These are phyloP conservation scores for Thryonomys swinderianus DNA, from an alignment of 2,113 vertebrate species.

Conservation along the genomic window DNA sequence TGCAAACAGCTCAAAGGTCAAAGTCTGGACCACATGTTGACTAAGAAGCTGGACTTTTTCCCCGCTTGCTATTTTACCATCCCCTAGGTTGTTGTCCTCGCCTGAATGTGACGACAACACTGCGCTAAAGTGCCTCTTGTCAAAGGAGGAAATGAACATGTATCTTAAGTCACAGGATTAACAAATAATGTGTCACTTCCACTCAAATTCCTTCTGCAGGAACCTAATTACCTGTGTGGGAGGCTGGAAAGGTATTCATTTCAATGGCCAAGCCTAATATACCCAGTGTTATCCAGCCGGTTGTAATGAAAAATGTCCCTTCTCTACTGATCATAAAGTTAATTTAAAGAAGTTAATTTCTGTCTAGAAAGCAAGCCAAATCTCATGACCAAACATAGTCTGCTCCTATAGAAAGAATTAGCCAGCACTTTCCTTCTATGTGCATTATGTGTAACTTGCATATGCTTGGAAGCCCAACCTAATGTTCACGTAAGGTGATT, in stretches of 20 bases:
- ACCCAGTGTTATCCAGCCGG: rapidly evolving
- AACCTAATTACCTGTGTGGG: neutral
- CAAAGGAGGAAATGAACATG: neutral
- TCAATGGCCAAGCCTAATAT: neutral
- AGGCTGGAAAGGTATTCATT: neutral
- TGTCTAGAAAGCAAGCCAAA: neutral
- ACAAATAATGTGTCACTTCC: neutral
- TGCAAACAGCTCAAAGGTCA: neutral
- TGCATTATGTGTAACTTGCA: neutral
- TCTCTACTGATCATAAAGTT: neutral
- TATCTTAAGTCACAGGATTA: neutral
- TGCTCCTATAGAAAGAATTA: neutral
- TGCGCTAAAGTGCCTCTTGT: neutral
- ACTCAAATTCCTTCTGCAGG: neutral
- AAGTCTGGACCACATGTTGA: neutral
- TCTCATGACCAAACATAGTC: neutral
- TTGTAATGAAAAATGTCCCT: neutral
- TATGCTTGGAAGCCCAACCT: neutral
- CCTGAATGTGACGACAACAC: neutral
- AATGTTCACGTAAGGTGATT: neutral
- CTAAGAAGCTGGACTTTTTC: neutral
- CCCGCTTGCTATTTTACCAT: neutral
- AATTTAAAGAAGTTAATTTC: neutral
- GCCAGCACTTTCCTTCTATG: neutral
- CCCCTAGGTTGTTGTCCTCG: neutral